phyloP scores from a whole-genome alignment of 2,113 vertebrate genomes.

The Oenanthe oenanthe region DNA sequence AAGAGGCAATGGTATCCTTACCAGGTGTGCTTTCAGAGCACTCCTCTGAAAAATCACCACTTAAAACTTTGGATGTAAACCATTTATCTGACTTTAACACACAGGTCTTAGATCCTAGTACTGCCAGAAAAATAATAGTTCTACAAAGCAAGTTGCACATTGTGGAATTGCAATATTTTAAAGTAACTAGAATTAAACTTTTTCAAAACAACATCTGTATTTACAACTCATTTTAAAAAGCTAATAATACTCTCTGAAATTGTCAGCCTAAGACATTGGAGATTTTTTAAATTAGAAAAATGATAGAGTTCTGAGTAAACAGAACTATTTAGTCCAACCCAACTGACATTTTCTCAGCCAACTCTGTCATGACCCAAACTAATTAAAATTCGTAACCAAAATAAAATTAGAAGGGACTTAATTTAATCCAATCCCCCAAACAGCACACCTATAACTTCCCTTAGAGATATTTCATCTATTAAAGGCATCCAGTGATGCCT shows the following conservation, averaged over 20 bases:
- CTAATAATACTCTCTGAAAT: not conserved
- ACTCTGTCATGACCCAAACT: not conserved
- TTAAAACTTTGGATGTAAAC: not conserved
- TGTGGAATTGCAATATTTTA: not conserved
- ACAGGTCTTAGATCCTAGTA: not conserved
- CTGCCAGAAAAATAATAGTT: not conserved
- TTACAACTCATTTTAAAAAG: conserved; percentile 30
- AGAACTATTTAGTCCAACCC: not conserved
- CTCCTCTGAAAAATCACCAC: not conserved
- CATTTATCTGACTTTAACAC: not conserved
- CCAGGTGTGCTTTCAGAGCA: too few relatives aligned
- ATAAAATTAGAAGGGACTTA: not conserved
- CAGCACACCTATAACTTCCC: not conserved
- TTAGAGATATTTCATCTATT: not conserved
- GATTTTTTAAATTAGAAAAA: conserved; percentile 22
- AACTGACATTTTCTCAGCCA: not conserved
- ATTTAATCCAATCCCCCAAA: not conserved
- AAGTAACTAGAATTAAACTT: not conserved
- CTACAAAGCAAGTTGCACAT: not conserved
- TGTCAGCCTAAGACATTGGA: not conserved
- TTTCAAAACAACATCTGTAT: not conserved
- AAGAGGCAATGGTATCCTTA: not conserved
- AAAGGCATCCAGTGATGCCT: not conserved
- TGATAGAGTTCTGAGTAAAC: not conserved
- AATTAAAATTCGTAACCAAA: conserved; percentile 27